These are phyloP conservation scores for Plutella xylostella DNA, from an alignment of 2,888 invertebrate species.

Conservation along the genomic window DNA sequence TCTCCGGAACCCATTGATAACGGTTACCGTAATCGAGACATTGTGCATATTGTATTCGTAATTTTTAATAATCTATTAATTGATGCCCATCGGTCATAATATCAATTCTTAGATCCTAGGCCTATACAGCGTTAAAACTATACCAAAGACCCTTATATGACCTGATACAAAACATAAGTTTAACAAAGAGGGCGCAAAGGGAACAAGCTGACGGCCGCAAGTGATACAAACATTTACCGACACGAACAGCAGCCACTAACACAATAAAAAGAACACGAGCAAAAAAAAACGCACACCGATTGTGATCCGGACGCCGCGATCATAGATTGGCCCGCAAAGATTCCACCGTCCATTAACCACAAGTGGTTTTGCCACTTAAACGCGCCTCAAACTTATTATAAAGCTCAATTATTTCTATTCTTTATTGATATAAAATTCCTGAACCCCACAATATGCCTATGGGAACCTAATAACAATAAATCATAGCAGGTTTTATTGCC, in stretches of 20 bases:
- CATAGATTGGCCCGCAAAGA: conserved; percentile 22
- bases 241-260: conserved; percentile 7
- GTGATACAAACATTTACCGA: conserved; percentile 11
- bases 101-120: too few species aligned
- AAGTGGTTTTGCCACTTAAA: conserved; percentile 2
- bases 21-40: too few species aligned
- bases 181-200: too few species aligned
- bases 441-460: not conserved
- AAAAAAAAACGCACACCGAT: conserved; percentile 11
- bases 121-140: too few species aligned
- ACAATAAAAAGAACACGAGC: conserved; percentile 18
- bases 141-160: too few species aligned
- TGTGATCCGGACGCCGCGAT: conserved; percentile 16
- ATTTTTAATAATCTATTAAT: too few species aligned
- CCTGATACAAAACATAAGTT: too few species aligned
- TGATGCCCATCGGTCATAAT: too few species aligned
- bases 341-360: conserved; percentile 19
- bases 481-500: too few species aligned
- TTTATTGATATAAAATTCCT: not conserved
- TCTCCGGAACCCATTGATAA: too few species aligned
- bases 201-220: conserved; percentile 13
- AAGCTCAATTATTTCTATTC: not conserved
- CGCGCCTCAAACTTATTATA: not conserved
- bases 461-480: too few species aligned
- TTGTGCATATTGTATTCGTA: too few species aligned